Conservation (phyloP, 2,113 vertebrate species). For the Anas platyrhynchos region DNA sequence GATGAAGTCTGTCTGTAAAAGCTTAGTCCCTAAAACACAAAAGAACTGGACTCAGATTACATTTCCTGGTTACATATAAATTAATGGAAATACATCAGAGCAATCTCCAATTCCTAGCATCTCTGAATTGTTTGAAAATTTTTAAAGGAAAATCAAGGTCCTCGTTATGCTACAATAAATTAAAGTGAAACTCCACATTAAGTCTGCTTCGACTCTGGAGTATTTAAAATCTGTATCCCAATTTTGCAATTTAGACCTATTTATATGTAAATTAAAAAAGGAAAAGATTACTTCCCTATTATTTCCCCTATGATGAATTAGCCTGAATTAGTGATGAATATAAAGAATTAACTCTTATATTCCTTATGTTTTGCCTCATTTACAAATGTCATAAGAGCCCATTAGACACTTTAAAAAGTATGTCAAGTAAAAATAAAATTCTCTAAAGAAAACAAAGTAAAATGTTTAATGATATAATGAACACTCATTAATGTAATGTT, state of each 20-base stretch:
- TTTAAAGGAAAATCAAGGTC: neutral
- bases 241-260: constrained; percentile 34
- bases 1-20: neutral
- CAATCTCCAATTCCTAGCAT: neutral
- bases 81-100: neutral
- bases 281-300: constrained; percentile 19
- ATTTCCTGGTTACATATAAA: neutral
- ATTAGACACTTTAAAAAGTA: constrained; percentile 46
- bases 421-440: constrained; percentile 58
- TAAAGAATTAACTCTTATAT: constrained; percentile 59
- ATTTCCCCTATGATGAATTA: constrained; percentile 69
- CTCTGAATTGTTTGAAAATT: neutral
- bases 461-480: constrained; percentile 68
- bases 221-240: constrained; percentile 61
- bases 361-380: constrained; percentile 61
- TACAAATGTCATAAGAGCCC: constrained; percentile 60
- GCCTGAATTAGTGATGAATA: constrained; percentile 63
- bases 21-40: neutral
- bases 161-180: neutral
- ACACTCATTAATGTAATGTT: constrained; percentile 66
- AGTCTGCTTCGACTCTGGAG: constrained; percentile 11
- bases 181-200: neutral
- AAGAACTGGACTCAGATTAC: neutral
- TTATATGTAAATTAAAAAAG: constrained; percentile 49
- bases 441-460: constrained; percentile 58